Evolutionary conservation across 1,140 invertebrate genomes (phyloP).

Genomic region (Pachyrhynchus sulphureomaculatus): DNA sequence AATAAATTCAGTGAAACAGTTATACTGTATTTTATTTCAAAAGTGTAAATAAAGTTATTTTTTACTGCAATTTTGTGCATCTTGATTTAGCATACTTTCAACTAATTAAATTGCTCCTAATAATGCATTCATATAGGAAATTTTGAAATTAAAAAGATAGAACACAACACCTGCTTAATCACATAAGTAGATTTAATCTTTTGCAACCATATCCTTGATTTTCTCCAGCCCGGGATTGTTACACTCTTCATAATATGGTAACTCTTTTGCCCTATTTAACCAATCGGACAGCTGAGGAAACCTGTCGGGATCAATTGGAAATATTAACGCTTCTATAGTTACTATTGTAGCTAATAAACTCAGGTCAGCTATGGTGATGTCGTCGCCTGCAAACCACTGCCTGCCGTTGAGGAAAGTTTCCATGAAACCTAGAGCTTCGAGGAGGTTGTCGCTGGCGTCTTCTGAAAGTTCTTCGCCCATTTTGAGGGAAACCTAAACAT

Average conservation of each 20-base stretch:
- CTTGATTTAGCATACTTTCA: too few species aligned
- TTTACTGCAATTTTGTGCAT: too few species aligned
- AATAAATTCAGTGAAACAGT: too few species aligned
- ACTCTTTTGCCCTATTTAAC: slow-evolving; percentile 32
- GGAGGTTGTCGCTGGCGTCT: slow-evolving; percentile 28
- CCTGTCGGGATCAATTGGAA: slow-evolving; percentile 34
- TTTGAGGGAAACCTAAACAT: slow-evolving; percentile 29
- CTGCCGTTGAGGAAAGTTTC: slow-evolving; percentile 57
- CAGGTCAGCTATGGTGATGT: slow-evolving; percentile 66
- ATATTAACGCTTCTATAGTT: slow-evolving; percentile 22
- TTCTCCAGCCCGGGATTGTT: slow-evolving; percentile 31
- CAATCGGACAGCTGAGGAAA: slow-evolving; percentile 36
- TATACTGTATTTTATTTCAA: too few species aligned
- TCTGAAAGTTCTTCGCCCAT: slow-evolving; percentile 31
- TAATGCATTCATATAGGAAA: too few species aligned
- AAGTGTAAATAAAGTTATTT: too few species aligned
- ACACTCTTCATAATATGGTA: slow-evolving; percentile 40
- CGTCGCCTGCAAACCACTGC: slow-evolving; percentile 58
- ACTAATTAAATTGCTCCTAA: too few species aligned
- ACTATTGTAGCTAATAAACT: slow-evolving; percentile 56
- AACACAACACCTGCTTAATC: too few species aligned
- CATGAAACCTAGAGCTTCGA: slow-evolving; percentile 56
- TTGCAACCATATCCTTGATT: slow-evolving; percentile 20
- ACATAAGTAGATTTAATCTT: too few species aligned
- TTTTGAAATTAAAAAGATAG: too few species aligned